Evolutionary conservation across 2,888 invertebrate genomes (phyloP).

Genomic region (Lamellibrachia columna): DNA sequence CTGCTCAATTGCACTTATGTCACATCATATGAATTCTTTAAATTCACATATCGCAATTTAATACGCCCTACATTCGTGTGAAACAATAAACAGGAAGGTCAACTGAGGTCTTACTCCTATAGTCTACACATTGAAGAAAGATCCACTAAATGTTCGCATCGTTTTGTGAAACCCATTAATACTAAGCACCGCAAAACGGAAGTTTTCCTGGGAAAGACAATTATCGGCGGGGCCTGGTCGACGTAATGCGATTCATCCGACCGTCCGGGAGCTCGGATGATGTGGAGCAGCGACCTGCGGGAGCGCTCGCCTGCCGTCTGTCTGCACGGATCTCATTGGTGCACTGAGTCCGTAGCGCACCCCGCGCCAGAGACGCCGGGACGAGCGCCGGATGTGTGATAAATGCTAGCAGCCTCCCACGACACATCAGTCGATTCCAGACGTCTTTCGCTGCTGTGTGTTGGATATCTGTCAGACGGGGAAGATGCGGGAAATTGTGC

Average conservation of each 20-base stretch:
- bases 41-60: too few species aligned
- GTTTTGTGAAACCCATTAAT: background rate
- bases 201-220: background rate
- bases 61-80: too few species aligned
- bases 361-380: background rate
- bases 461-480: background rate
- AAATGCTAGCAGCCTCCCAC: background rate
- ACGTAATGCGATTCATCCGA: background rate
- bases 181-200: background rate
- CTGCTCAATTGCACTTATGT: too few species aligned
- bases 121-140: background rate
- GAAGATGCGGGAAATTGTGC: conserved; percentile 50
- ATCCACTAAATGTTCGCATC: background rate
- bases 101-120: too few species aligned
- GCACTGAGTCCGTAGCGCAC: background rate
- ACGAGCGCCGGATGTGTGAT: background rate
- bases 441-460: background rate
- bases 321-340: background rate
- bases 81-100: too few species aligned
- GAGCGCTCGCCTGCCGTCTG: background rate
- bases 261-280: background rate
- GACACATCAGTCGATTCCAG: background rate
- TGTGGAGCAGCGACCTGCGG: background rate
- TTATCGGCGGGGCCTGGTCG: background rate
- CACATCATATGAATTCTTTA: too few species aligned